These are phyloP conservation scores for Acropternis orthonyx DNA, from an alignment of 2,797 vertebrate genomes.

Conservation along the genomic window DNA sequence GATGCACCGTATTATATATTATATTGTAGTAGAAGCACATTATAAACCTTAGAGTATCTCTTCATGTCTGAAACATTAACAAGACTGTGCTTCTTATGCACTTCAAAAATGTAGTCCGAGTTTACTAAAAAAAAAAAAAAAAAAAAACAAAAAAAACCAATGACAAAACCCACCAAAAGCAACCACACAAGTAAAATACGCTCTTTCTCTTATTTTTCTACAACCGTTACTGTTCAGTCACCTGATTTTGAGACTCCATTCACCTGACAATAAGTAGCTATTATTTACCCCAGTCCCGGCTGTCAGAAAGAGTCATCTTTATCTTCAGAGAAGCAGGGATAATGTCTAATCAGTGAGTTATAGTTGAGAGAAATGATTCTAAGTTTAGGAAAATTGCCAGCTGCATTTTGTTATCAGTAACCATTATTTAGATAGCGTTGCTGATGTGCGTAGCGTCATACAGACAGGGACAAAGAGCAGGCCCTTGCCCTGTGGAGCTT, in stretches of 20 bases:
- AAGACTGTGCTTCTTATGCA: background rate
- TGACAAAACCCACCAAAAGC: background rate
- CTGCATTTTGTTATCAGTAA: slow-evolving; percentile 63
- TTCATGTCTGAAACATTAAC: background rate
- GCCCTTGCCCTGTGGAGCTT: background rate
- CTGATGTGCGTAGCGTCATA: background rate
- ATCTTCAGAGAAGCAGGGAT: slow-evolving; percentile 54
- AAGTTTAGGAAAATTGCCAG: slow-evolving; percentile 63
- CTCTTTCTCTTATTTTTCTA: slow-evolving; percentile 35
- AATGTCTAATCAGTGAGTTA: slow-evolving; percentile 59
- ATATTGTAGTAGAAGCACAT: background rate
- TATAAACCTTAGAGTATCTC: background rate
- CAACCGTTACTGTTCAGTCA: slow-evolving; percentile 42
- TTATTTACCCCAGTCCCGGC: slow-evolving; percentile 30
- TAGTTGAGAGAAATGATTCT: slow-evolving; percentile 41
- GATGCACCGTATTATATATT: background rate
- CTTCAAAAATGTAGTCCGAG: slow-evolving; percentile 10
- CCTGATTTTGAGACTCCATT: slow-evolving; percentile 36
- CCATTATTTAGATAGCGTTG: slow-evolving; percentile 51
- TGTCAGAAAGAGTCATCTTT: slow-evolving; percentile 39
- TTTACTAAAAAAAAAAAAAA: background rate
- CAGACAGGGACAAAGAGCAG: slow-evolving; percentile 42
- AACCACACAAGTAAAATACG: background rate
- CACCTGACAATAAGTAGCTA: slow-evolving; percentile 50
- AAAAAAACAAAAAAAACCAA: too few species aligned